These are phyloP conservation scores for Pluvialis apricaria DNA, from an alignment of 2,113 vertebrate species.

Conservation along the genomic window DNA sequence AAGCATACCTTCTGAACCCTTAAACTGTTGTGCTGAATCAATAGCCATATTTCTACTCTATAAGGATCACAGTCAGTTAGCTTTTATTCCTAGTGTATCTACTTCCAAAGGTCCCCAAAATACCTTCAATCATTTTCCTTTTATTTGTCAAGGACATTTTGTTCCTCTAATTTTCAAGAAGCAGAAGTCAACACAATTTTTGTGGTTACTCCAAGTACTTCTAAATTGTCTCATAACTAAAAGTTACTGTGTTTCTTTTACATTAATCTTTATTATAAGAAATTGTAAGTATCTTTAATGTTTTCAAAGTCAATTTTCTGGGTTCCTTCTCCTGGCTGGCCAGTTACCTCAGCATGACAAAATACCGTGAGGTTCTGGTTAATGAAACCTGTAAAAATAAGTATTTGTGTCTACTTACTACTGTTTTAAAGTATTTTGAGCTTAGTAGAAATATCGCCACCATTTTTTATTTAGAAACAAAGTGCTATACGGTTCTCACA, in stretches of 20 bases:
- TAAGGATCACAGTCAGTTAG: slow-evolving; percentile 33
- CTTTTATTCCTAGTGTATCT: slow-evolving; percentile 31
- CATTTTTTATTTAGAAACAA: not conserved
- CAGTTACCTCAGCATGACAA: not conserved
- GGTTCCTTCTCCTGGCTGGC: not conserved
- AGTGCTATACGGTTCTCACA: slow-evolving; percentile 7
- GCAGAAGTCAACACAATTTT: not conserved
- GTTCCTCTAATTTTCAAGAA: not conserved
- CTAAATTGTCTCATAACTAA: not conserved
- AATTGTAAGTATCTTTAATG: not conserved
- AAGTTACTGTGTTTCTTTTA: not conserved
- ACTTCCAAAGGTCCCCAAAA: slow-evolving; percentile 6
- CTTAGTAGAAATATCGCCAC: not conserved
- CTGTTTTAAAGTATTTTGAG: not conserved
- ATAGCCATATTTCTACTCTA: slow-evolving; percentile 15
- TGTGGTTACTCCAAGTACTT: not conserved
- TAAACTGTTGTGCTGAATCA: slow-evolving; percentile 57
- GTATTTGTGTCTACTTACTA: not conserved
- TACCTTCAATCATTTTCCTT: not conserved
- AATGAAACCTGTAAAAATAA: not conserved
- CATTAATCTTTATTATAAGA: not conserved
- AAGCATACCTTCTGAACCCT: slow-evolving; percentile 15
- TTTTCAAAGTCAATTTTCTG: not conserved
- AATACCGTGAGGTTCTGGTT: not conserved
- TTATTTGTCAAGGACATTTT: not conserved